Conservation (phyloP, 2,888 invertebrate genomes). For the Cheiracanthium punctorium region DNA sequence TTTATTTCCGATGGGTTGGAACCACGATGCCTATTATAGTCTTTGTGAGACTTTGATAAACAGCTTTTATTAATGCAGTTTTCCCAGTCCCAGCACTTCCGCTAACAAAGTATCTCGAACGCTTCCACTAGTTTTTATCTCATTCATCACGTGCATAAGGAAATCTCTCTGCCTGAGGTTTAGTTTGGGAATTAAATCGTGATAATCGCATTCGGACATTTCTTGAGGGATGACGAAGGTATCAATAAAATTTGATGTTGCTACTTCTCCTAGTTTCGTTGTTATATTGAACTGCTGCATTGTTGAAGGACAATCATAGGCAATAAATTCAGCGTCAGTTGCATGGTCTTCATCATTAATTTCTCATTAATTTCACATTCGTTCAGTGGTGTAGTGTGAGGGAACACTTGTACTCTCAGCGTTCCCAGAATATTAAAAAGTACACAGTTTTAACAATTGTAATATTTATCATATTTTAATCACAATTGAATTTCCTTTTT, state of each 20-base stretch:
- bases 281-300: background rate
- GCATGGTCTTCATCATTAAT: background rate
- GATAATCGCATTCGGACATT: background rate
- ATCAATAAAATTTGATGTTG: background rate
- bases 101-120: constrained; percentile 49
- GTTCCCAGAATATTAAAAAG: too few species aligned
- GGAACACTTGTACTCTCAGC: too few species aligned
- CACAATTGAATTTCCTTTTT: too few species aligned
- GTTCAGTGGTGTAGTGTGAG: too few species aligned
- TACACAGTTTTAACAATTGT: too few species aligned
- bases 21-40: background rate
- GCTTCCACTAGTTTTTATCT: background rate
- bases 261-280: background rate
- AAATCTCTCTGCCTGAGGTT: background rate
- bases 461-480: too few species aligned
- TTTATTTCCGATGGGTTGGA: background rate
- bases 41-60: constrained; percentile 57
- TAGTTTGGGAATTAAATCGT: background rate
- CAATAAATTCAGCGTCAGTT: background rate
- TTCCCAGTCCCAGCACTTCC: constrained; percentile 73
- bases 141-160: background rate
- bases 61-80: constrained; percentile 61
- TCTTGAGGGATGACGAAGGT: background rate
- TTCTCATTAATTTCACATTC: too few species aligned
- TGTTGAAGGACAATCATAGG: background rate